Evolutionary conservation across 64 coral and sea anemone genomes (phyloP).

Genomic region (Acropora yongei): DNA sequence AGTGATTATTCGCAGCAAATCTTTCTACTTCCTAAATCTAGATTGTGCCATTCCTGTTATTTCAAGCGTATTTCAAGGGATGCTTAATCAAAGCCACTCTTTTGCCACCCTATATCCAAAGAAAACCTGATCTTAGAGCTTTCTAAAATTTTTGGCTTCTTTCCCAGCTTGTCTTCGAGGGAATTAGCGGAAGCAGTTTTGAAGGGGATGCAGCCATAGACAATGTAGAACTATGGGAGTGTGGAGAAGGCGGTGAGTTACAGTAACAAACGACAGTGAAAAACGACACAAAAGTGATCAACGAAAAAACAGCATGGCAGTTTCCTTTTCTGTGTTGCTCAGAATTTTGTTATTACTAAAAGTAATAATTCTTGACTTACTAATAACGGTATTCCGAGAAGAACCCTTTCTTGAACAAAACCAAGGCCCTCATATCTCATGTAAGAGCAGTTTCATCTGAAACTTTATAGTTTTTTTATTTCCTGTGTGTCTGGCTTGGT

Average conservation of each 20-base stretch:
- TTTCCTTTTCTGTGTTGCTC: not conserved
- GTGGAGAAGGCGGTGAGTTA: constrained; percentile 4
- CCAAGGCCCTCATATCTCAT: too few species aligned
- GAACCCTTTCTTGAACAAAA: too few species aligned
- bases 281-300: too few species aligned
- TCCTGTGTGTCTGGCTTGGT: too few species aligned
- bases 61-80: not conserved
- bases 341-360: not conserved
- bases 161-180: not conserved
- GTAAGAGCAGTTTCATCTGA: too few species aligned
- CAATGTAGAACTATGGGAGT: constrained; percentile 2
- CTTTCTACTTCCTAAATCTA: not conserved
- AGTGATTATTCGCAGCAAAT: not conserved
- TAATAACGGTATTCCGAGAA: too few species aligned
- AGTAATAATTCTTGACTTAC: not conserved
- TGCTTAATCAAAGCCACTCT: not conserved
- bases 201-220: not conserved
- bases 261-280: not conserved
- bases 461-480: too few species aligned
- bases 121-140: not conserved
- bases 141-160: not conserved
- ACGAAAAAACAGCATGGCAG: not conserved
- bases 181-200: not conserved
- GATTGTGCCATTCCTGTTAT: not conserved
- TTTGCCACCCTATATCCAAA: not conserved